Percentiles rank a stretch among this genome's conserved stretches.
Conservation (phyloP, 2,113 vertebrate genomes). For the Mustela nigripes region DNA sequence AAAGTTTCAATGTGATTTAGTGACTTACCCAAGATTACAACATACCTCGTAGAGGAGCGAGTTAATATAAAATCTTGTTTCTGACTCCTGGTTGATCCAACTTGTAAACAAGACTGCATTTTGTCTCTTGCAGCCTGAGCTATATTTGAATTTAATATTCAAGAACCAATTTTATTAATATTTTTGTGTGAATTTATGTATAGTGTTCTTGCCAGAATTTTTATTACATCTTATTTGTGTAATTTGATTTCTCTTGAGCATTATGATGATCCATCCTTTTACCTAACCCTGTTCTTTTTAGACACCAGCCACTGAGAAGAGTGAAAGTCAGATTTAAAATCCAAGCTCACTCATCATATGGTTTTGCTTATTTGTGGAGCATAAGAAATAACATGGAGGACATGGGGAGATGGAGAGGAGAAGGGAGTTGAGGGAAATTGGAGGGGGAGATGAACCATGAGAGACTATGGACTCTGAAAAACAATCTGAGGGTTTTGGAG, state of each 20-base stretch:
- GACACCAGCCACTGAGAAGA: constrained; percentile 58
- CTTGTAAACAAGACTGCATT: background rate
- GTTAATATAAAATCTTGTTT: background rate
- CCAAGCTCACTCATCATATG: background rate
- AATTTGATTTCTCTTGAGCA: constrained; percentile 54
- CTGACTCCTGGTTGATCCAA: background rate
- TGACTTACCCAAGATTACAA: background rate
- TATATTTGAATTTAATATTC: constrained; percentile 70
- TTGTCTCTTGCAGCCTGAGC: constrained; percentile 12
- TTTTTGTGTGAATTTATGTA: constrained; percentile 43
- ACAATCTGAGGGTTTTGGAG: too few species aligned
- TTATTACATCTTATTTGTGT: constrained; percentile 60
- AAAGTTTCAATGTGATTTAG: constrained; percentile 34
- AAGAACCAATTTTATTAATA: constrained; percentile 57
- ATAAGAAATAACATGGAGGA: too few species aligned
- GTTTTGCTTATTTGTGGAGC: too few species aligned
- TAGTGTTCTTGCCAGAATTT: constrained; percentile 43
- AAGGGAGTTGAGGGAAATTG: too few species aligned
- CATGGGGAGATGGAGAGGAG: too few species aligned
- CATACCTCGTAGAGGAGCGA: background rate
- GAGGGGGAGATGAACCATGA: too few species aligned
- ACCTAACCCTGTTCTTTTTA: constrained; percentile 25
- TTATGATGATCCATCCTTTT: constrained; percentile 16
- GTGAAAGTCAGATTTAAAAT: constrained; percentile 53
- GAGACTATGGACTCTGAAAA: too few species aligned